Base-by-base conservation (phyloP, 2,113 vertebrate species). In the human (Homo sapiens) region DNA sequence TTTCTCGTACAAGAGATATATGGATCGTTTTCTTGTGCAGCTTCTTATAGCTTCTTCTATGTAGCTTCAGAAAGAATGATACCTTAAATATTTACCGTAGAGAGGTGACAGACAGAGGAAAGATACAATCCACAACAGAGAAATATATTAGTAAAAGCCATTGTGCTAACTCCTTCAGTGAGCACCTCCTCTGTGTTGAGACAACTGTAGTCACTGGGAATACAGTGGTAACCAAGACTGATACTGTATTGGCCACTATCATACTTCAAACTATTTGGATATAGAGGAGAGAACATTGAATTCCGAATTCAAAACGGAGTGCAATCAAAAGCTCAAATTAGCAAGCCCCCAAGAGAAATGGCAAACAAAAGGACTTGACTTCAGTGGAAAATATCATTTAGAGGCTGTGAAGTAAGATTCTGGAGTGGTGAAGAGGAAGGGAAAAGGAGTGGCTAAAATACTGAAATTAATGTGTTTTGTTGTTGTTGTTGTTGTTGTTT, bases 1-100 rank as follows among this genome's bases (percentile, higher is more conserved):
- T 97, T 98, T 97, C 85, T 96, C 50, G 38, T 70, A 90, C 0
- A 89, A 27, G 0, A 78, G 48, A 48, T 78, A 92, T 30, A 48
- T 43, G 5, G 18, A 86, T 80, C 38, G 38, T 91, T 97, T 70
- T 66, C 86, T 96, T 43, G 48, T 38, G 0, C 76, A 70, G 35
- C 30, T 96, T 91, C 38, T 64, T 97, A 92, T 50, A 88, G 38
- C 6, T 92, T 95, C 13, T 66, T 95, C 84, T 16, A 52, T 66
- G 9, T 82, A 68, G 5, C 38, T 70, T 91, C 72, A 57, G 32
- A 88, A 96, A 89, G 50, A 95, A n/a, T 32, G 17, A 68, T n/a
- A 38, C 17, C 20, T 93, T 91, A 81, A 79, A 23, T 61, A 43
- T 81, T 91, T 64, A 35, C 50, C 72, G 0, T 70, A 52, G 59